Conservation (phyloP, 2,797 vertebrate genomes). For the Tenualosa ilisha region DNA sequence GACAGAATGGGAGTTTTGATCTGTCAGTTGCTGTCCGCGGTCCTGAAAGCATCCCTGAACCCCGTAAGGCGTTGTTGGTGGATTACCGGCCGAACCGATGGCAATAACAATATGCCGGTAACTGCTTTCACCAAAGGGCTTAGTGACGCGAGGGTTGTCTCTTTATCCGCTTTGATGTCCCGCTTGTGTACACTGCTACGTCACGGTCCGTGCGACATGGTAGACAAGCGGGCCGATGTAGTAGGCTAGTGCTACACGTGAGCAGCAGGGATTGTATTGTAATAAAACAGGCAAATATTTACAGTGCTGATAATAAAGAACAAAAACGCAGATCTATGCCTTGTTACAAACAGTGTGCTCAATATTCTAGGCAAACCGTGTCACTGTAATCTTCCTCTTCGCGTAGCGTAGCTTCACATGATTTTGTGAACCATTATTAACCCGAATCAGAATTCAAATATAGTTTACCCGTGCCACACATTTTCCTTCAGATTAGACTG, state of each 20-base stretch:
- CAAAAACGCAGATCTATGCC: not conserved
- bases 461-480: not conserved
- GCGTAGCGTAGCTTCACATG: not conserved
- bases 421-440: not conserved
- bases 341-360: not conserved
- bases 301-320: not conserved
- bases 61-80: conserved; percentile 7
- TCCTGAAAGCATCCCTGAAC: conserved; percentile 67
- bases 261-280: not conserved
- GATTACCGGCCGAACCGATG: not conserved
- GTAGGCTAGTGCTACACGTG: conserved; percentile 2
- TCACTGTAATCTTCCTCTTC: not conserved
- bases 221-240: not conserved
- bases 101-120: conserved; percentile 1
- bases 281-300: not conserved
- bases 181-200: conserved; percentile 42
- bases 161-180: conserved; percentile 43
- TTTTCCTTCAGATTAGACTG: not conserved
- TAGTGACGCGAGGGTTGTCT: conserved; percentile 36
- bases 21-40: conserved; percentile 72
- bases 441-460: not conserved
- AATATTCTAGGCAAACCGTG: not conserved
- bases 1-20: conserved; percentile 47
- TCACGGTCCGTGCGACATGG: conserved; percentile 30
- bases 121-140: conserved; percentile 34